Evolutionary conservation across 1,140 invertebrate genomes (phyloP).

Genomic region (Apolygus lucorum): DNA sequence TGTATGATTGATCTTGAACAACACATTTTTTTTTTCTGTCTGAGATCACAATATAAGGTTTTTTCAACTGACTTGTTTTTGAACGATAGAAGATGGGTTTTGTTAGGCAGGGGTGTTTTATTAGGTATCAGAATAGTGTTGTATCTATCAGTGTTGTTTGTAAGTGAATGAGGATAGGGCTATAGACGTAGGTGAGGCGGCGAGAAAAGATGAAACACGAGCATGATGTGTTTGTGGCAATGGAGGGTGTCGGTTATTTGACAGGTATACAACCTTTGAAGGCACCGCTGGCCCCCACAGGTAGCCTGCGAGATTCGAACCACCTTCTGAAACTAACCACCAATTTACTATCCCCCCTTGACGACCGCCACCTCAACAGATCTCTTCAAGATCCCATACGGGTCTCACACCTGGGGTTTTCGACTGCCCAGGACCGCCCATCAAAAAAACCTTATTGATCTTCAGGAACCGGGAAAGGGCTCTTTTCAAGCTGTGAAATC

Average conservation of each 20-base stretch:
- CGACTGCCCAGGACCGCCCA: not conserved
- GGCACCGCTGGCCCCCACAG: not conserved
- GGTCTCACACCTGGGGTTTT: not conserved
- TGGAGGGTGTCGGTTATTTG: not conserved
- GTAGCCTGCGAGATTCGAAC: not conserved
- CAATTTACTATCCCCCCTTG: conserved; percentile 11
- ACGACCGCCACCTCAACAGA: conserved; percentile 32
- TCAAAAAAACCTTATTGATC: not conserved
- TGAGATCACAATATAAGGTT: too few species aligned
- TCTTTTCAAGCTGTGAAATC: conserved; percentile 17
- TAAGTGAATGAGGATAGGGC: too few species aligned
- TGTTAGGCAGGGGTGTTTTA: too few species aligned
- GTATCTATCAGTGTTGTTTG: too few species aligned
- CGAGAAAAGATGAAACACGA: not conserved
- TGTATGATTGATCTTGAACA: too few species aligned
- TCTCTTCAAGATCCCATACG: not conserved
- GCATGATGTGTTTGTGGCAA: not conserved
- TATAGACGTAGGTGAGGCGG: too few species aligned
- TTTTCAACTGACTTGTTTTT: too few species aligned
- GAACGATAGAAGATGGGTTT: too few species aligned
- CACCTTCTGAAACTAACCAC: not conserved
- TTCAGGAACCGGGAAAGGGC: conserved; percentile 30
- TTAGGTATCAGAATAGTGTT: too few species aligned
- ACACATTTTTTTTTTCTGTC: too few species aligned
- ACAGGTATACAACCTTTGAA: conserved; percentile 1